Conservation (phyloP, 1,140 invertebrate genomes). For the Tetranychus urticae region DNA sequence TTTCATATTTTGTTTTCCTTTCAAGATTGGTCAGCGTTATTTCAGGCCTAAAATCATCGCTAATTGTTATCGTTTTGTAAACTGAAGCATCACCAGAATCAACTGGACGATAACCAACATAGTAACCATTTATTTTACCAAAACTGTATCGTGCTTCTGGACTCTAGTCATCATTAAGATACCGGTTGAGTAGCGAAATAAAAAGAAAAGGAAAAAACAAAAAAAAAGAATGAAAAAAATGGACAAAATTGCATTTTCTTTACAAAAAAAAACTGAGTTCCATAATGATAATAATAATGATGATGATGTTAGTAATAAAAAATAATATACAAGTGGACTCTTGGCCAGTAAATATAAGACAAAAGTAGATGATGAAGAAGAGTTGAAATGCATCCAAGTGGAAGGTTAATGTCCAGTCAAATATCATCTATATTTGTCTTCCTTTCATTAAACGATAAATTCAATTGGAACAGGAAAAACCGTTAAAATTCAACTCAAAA, state of each 20-base stretch:
- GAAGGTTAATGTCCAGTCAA: no score
- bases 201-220: neutral
- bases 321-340: no score
- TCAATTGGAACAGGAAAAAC: neutral
- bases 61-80: neutral
- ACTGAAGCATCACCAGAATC: neutral
- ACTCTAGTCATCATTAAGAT: constrained; percentile 4
- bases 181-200: neutral
- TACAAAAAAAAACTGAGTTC: no score
- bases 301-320: no score
- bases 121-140: constrained; percentile 23
- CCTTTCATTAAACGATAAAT: no score
- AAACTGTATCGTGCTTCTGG: constrained; percentile 16
- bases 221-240: neutral
- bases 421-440: no score
- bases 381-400: no score
- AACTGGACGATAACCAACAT: constrained; percentile 14
- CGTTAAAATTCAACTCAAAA: no score
- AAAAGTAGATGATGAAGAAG: no score
- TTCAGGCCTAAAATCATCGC: constrained; percentile 6
- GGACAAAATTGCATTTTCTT: no score
- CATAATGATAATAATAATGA: no score
- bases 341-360: no score
- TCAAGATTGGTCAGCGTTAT: constrained; percentile 8
- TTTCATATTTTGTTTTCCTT: constrained; percentile 11